Evolutionary conservation across 2,888 invertebrate genomes (phyloP), one percentile per base, ranked within the genome.

Genomic region (Pristionchus entomophagus): DNA sequence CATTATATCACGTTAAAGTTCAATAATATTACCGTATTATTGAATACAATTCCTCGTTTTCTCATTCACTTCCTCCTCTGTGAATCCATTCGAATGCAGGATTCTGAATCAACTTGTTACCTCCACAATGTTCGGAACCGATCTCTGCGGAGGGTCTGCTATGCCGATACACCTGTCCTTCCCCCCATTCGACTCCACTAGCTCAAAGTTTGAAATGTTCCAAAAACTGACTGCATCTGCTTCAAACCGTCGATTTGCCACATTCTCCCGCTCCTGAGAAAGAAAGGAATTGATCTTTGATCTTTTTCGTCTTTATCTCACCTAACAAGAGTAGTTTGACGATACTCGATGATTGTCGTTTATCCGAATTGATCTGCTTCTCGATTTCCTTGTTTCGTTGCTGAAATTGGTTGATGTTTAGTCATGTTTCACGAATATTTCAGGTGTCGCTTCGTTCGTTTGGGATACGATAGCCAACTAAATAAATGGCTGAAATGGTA

Each of bases 191-290:
- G n/a, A n/a, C n/a, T n/a, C 12, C n/a, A 29, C 29, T n/a, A 69
- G 69, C 3, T 69, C 69, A 69, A 69, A 53, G 49, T 80, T n/a
- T 80, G 49, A 51, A 41, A 26, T 29, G 53, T 32, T 80, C 32
- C 29, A 32, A 53, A 53, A 82, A 90, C 91, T 87, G 85, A 92
- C 92, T 93, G 93, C 93, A 93, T 93, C 86, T 93, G 93, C 86
- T 93, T 93, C 41, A 93, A 86, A 93, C 92, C 19, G 93, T 93
- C 38, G 93, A 93, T 86, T 93, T 93, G 38, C 93, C 93, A 84
- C 93, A 93, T 91, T 93, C 93, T 88, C 93, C 93, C 32, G 93
- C 93, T 84, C 93, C 93, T 89, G 77, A n/a, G 85, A 92, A 88
- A 10, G 41, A 12, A 80, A 8, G 5, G 41, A 12, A 45, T 78